These are phyloP conservation scores for Trogon surrucura DNA, from an alignment of 2,113 vertebrate species.

Conservation along the genomic window DNA sequence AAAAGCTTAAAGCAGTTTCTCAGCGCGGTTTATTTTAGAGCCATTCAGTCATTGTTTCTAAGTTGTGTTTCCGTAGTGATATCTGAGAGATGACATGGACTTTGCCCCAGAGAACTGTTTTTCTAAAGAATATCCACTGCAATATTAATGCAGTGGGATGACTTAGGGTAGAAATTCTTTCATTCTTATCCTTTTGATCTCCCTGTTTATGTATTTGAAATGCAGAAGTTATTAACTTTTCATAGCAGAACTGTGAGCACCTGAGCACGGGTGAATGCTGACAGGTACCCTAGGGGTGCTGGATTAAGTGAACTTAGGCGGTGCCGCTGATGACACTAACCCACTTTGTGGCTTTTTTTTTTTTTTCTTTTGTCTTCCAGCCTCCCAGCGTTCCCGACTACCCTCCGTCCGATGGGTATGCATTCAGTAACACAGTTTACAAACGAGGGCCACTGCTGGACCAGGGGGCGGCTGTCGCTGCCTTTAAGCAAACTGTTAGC, in stretches of 20 bases:
- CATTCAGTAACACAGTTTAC: constrained; percentile 74
- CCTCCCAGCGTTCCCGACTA: constrained; percentile 75
- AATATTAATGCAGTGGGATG: constrained; percentile 14
- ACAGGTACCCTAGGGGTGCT: not conserved
- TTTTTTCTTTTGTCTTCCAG: constrained; percentile 68
- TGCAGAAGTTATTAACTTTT: constrained; percentile 15
- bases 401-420: constrained; percentile 81
- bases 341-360: constrained; percentile 2
- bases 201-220: not conserved
- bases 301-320: not conserved
- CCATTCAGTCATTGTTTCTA: not conserved
- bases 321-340: not conserved
- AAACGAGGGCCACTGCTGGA: constrained; percentile 82
- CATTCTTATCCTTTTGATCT: constrained; percentile 36
- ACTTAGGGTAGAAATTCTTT: not conserved
- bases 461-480: constrained; percentile 80
- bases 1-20: not conserved
- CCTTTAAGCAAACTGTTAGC: constrained; percentile 86
- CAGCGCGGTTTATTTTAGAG: not conserved
- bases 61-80: not conserved
- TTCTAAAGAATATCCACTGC: not conserved
- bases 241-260: not conserved
- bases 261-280: not conserved
- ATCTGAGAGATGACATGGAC: not conserved
- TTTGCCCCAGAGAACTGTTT: not conserved